Conservation (phyloP, 1,140 invertebrate species). For the Conopomorpha cramerella region DNA sequence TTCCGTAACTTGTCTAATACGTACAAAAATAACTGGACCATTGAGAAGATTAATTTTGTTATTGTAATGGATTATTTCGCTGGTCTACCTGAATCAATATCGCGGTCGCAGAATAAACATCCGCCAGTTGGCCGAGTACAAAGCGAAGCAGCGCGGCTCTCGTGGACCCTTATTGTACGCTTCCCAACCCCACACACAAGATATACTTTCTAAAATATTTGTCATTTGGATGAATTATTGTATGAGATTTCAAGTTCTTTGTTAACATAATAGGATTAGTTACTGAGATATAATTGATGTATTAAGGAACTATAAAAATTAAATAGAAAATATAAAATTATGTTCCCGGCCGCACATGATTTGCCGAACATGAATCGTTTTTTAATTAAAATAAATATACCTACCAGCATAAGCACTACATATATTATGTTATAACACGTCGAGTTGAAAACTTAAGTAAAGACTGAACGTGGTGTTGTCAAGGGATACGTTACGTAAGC, state of each 20-base stretch:
- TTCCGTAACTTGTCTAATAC: too few species aligned
- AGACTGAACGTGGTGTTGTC: conserved; percentile 13
- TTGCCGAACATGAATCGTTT: conserved; percentile 17
- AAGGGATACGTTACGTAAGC: conserved; percentile 15
- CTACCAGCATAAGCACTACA: too few species aligned
- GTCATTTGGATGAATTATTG: conserved; percentile 53
- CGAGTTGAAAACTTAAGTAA: too few species aligned
- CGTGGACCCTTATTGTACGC: conserved; percentile 28
- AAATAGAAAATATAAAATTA: too few species aligned
- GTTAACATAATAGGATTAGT: conserved; percentile 46
- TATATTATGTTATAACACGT: too few species aligned
- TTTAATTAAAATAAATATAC: too few species aligned
- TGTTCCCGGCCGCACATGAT: conserved; percentile 27
- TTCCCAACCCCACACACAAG: conserved; percentile 30
- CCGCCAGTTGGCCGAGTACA: conserved; percentile 27
- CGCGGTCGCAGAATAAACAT: conserved; percentile 43
- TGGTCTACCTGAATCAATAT: conserved; percentile 42
- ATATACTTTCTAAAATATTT: conserved; percentile 59
- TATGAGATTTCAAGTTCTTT: conserved; percentile 22
- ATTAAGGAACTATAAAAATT: too few species aligned
- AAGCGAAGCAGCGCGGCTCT: conserved; percentile 19
- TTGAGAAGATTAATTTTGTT: too few species aligned
- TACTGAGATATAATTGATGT: conserved; percentile 26
- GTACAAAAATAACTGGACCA: too few species aligned
- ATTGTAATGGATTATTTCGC: conserved; percentile 40